phyloP scores from a whole-genome alignment of 2,888 invertebrate species.

The Oxytorus armatus region DNA sequence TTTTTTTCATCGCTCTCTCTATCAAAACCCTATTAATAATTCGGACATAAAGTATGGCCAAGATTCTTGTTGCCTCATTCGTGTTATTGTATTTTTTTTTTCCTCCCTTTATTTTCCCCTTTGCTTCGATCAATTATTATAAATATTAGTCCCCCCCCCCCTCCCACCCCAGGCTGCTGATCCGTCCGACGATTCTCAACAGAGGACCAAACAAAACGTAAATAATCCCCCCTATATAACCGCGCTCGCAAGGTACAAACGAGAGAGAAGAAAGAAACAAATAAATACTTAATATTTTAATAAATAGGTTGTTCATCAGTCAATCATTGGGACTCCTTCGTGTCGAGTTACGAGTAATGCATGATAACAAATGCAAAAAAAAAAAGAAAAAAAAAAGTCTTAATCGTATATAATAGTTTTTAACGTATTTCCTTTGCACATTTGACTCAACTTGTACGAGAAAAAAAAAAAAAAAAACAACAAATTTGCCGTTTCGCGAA shows the following conservation, averaged over 20 bases:
- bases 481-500: too few relatives aligned
- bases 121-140: slow-evolving; percentile 60
- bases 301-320: slow-evolving; percentile 74
- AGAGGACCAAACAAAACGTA: slow-evolving; percentile 80
- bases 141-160: slow-evolving; percentile 17
- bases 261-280: slow-evolving; percentile 68
- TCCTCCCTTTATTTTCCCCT: slow-evolving; percentile 62
- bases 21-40: slow-evolving; percentile 67
- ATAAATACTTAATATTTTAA: slow-evolving; percentile 78
- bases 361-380: slow-evolving; percentile 67
- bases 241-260: slow-evolving; percentile 62
- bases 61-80: slow-evolving; percentile 27
- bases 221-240: slow-evolving; percentile 8
- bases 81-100: slow-evolving; percentile 41
- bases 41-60: slow-evolving; percentile 55
- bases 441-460: too few relatives aligned
- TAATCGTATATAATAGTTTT: too few relatives aligned
- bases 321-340: slow-evolving; percentile 69
- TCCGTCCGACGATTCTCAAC: slow-evolving; percentile 81
- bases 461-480: too few relatives aligned
- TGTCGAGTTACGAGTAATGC: slow-evolving; percentile 60
- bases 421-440: too few relatives aligned
- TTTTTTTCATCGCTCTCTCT: slow-evolving; percentile 71
- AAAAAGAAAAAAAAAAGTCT: neutral
- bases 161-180: slow-evolving; percentile 79